Evolutionary conservation across 1,140 invertebrate genomes (phyloP).

Genomic region (Listronotus oregonensis): DNA sequence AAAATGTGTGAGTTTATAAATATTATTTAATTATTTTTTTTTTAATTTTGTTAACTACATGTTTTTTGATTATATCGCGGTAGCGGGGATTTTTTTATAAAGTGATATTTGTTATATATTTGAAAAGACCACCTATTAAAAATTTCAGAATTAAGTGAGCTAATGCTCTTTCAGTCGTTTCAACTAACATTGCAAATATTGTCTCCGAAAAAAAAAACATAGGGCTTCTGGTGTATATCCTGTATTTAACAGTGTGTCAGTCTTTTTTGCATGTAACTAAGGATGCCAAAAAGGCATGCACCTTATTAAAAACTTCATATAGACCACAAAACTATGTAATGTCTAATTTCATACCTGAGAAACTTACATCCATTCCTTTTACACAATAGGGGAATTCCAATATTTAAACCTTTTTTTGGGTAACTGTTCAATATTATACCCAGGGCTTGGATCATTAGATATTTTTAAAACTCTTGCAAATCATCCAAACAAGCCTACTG

Average conservation of each 20-base stretch:
- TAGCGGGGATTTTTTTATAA: no score
- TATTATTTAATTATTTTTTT: no score
- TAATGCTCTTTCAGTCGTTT: constrained; percentile 99
- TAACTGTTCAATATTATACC: constrained; percentile 98
- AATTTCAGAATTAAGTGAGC: constrained; percentile 92
- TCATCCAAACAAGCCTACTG: constrained; percentile 98
- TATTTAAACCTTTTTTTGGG: constrained; percentile 93
- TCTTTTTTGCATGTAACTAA: constrained; percentile 91
- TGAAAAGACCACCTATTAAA: constrained; percentile 70
- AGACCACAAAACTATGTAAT: no score
- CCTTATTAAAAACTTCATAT: no score
- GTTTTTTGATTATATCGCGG: no score
- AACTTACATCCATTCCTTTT: constrained; percentile 99
- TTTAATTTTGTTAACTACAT: no score
- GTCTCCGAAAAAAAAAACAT: constrained; percentile 98
- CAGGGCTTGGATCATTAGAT: constrained; percentile 99
- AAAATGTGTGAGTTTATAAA: no score
- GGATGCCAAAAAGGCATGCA: constrained; percentile 70
- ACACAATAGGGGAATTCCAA: constrained; percentile 88
- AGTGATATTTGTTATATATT: no score
- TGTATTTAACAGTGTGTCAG: constrained; percentile 57
- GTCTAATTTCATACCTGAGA: constrained; percentile 64
- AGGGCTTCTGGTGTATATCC: constrained; percentile 84
- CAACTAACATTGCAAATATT: constrained; percentile 97
- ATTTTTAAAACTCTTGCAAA: constrained; percentile 95